A percentile compares a stretch with the other conserved stretches of the same genome.
Evolutionary conservation across 2,888 invertebrate genomes (phyloP).

Genomic region (Diplolepis rosae): DNA sequence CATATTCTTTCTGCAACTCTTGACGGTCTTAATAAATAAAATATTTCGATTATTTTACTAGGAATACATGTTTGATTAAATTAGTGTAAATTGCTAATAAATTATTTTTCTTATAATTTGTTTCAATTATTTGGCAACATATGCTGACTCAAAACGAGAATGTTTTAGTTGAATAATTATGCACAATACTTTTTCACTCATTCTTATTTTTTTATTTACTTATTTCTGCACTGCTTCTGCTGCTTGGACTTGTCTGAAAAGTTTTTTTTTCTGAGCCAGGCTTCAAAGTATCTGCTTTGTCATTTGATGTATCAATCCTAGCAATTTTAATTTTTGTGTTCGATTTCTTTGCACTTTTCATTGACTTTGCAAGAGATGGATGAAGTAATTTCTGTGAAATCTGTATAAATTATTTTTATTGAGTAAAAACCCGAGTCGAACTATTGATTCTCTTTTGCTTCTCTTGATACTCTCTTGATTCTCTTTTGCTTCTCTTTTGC

Average conservation of each 20-base stretch:
- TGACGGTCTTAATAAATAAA: neutral
- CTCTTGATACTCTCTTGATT: too few relatives aligned
- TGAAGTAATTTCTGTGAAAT: neutral
- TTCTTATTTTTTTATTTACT: neutral
- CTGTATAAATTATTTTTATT: neutral
- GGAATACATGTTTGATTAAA: too few relatives aligned
- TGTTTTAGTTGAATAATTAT: too few relatives aligned
- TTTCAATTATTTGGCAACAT: too few relatives aligned
- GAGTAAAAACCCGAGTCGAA: too few relatives aligned
- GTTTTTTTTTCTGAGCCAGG: neutral
- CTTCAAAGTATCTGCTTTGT: neutral
- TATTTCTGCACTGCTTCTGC: neutral
- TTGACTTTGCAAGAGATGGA: neutral
- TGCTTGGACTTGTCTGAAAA: neutral
- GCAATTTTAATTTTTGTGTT: neutral
- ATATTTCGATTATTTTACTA: neutral
- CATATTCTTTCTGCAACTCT: constrained; percentile 19
- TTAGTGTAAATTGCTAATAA: too few relatives aligned
- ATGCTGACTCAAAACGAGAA: too few relatives aligned
- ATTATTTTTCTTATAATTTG: too few relatives aligned
- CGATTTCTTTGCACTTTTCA: neutral
- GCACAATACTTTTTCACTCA: too few relatives aligned
- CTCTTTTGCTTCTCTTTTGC: too few relatives aligned
- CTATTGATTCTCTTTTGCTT: too few relatives aligned
- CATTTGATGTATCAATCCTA: neutral